These are phyloP conservation scores for Gymnarchus niloticus DNA, from an alignment of 2,113 vertebrate species.

Conservation along the genomic window DNA sequence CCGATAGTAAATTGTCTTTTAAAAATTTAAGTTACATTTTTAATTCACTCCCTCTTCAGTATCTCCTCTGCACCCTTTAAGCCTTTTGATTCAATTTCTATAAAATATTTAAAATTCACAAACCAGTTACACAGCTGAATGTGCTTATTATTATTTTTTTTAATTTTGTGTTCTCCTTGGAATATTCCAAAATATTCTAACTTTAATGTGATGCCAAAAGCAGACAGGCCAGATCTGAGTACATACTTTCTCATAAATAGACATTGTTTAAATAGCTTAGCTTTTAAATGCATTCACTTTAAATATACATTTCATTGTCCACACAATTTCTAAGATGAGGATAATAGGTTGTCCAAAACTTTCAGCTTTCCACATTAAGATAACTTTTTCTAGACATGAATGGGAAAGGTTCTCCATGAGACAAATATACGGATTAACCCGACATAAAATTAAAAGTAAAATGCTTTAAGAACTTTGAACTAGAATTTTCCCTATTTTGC, in stretches of 20 bases:
- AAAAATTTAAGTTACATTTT: not conserved
- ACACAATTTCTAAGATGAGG: conserved; percentile 49
- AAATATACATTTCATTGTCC: conserved; percentile 31
- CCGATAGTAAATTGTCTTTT: not conserved
- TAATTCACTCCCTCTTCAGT: not conserved
- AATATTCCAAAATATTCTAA: conserved; percentile 37
- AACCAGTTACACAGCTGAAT: not conserved
- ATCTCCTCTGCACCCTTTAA: not conserved
- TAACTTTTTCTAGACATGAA: conserved; percentile 54
- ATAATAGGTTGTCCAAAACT: conserved; percentile 53
- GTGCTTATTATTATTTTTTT: conserved; percentile 18
- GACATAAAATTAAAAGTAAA: conserved; percentile 59
- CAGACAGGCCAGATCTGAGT: conserved; percentile 47
- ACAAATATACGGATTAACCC: conserved; percentile 50
- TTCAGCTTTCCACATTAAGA: conserved; percentile 43
- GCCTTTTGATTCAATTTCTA: not conserved
- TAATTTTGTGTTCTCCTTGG: conserved; percentile 32
- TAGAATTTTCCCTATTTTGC: conserved; percentile 49
- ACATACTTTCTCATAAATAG: conserved; percentile 57
- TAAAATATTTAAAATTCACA: not conserved
- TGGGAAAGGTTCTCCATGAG: conserved; percentile 42
- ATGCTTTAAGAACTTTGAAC: conserved; percentile 44
- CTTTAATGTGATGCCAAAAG: conserved; percentile 40
- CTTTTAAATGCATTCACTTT: conserved; percentile 25
- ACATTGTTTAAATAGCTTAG: conserved; percentile 30